Evolutionary conservation across 2,797 vertebrate species (phyloP).

Genomic region (Cichlasoma orientale): DNA sequence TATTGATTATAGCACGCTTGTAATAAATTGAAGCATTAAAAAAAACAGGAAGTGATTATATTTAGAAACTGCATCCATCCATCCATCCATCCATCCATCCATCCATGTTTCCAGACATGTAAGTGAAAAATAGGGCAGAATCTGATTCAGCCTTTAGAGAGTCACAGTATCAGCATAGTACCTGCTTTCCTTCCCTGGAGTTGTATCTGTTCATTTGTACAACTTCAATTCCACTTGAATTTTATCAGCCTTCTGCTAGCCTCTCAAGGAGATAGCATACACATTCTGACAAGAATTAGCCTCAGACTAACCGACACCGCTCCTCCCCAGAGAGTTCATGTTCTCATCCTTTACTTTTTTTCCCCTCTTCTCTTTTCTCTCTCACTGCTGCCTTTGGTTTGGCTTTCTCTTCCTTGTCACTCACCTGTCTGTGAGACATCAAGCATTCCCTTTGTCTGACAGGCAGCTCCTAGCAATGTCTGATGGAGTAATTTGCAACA

Average conservation of each 20-base stretch:
- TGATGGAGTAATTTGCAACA: conserved; percentile 83
- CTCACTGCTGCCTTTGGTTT: conserved; percentile 40
- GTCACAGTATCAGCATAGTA: conserved; percentile 55
- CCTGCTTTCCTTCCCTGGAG: conserved; percentile 67
- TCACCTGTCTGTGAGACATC: conserved; percentile 77
- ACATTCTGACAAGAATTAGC: conserved; percentile 90
- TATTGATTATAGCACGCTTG: not conserved
- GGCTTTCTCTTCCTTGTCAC: conserved; percentile 76
- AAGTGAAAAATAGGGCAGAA: conserved; percentile 60
- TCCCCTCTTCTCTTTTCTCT: conserved; percentile 47
- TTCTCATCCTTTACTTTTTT: conserved; percentile 25
- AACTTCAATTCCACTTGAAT: conserved; percentile 91
- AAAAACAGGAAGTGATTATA: not conserved
- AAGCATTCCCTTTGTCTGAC: conserved; percentile 65
- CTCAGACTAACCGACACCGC: conserved; percentile 87
- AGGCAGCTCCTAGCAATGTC: conserved; percentile 72
- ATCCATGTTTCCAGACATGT: not conserved
- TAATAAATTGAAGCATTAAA: too few species aligned
- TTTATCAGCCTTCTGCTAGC: conserved; percentile 87
- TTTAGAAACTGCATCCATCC: not conserved
- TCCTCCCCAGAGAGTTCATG: conserved; percentile 74
- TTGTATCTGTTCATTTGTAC: conserved; percentile 78
- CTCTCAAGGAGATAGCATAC: conserved; percentile 84
- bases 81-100: too few species aligned
- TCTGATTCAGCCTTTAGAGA: conserved; percentile 73